Base-by-base conservation (phyloP, 2,113 vertebrate genomes). In the Danionella cerebrum region DNA sequence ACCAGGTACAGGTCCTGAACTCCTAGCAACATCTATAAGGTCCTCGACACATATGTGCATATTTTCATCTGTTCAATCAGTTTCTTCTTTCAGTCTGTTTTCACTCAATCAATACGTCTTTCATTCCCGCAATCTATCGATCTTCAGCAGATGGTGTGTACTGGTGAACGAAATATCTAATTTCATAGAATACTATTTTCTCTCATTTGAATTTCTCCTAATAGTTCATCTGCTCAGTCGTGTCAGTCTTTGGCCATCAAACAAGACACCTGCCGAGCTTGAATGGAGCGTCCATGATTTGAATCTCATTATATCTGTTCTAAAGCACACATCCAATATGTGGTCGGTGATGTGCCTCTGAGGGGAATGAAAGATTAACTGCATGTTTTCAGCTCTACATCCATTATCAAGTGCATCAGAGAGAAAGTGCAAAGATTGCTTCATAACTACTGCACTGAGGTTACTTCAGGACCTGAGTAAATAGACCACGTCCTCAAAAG, bases 301-400 rank as follows among this genome's bases (percentile, higher is more conserved):
- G 80, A 71, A 79, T 58, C 76, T 85, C 77, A 79, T 84, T 84
- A 78, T 63, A 53, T 75, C 72, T 83, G 78, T 78, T 80, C 85
- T 83, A 51, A 39, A 48, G 50, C 5, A 25, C 71, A 69, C 57
- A 69, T 72, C 75, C 76, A 57, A 48, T 76, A 55, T 69, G 65
- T 67, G 74, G 78, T 71, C 76, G 73, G 77, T 2, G 52, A 50
- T 68, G 73, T 33, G 33, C 73, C 80, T 74, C 68, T 21, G 70
- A 79, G 80, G 78, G 69, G 77, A 80, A 84, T 79, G 60, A 83
- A 85, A 82, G 79, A 85, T 84, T 80, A 74, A 81, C 78, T 76
- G 68, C 77, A 83, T 67, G 83, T 81, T 76, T 76, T 67, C 77
- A 82, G 76, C 80, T 81, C 80, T 81, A 77, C 72, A 69, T 69